phyloP scores from a whole-genome alignment of 2,888 invertebrate species.

The Sabellastarte sp. region DNA sequence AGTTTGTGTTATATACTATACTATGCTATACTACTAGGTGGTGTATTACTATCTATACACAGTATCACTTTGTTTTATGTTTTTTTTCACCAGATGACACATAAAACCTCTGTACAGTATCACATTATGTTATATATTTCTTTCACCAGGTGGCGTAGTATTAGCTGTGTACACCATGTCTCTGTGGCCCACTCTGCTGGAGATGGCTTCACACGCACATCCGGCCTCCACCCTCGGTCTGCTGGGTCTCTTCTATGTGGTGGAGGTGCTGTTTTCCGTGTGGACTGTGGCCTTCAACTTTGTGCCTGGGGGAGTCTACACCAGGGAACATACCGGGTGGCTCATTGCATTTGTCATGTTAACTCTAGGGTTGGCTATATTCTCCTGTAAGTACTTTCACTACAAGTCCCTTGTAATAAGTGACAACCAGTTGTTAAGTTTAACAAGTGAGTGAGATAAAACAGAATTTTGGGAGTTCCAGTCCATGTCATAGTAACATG shows the following conservation, averaged over 20 bases:
- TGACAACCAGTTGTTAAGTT: no score
- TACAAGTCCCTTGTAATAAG: no score
- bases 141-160: conserved; percentile 44
- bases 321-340: conserved; percentile 55
- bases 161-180: conserved; percentile 51
- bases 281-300: conserved; percentile 61
- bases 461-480: no score
- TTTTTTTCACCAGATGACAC: no score
- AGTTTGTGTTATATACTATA: no score
- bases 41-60: no score
- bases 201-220: conserved; percentile 42
- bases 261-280: conserved; percentile 54
- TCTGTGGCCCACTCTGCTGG: conserved; percentile 52
- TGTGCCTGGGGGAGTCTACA: conserved; percentile 59
- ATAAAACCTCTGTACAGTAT: no score
- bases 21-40: no score
- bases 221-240: conserved; percentile 41
- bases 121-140: not conserved
- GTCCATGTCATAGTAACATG: no score
- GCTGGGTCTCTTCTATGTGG: conserved; percentile 46
- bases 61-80: no score
- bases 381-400: conserved; percentile 34
- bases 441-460: no score
- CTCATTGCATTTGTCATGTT: conserved; percentile 45
- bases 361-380: conserved; percentile 39